Evolutionary conservation across 1,140 invertebrate species (phyloP).

Genomic region (Probaryconus sp.): DNA sequence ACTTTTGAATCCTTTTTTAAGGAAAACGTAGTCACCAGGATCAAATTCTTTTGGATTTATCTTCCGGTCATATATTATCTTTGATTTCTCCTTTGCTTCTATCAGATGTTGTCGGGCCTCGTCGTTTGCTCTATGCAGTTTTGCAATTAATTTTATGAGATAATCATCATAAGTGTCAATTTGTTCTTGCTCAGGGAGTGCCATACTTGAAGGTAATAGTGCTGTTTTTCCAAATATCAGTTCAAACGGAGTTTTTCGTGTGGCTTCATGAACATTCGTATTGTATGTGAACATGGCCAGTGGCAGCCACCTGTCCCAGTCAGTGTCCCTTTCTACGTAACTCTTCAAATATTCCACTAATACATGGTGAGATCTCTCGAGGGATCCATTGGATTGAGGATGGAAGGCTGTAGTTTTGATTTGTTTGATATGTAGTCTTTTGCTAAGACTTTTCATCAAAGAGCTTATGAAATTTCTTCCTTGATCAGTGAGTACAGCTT

Average conservation of each 20-base stretch:
- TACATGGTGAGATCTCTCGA: constrained; percentile 55
- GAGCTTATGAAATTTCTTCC: too few species aligned
- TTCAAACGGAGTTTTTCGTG: constrained; percentile 8
- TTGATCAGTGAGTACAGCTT: too few species aligned
- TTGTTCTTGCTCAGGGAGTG: not conserved
- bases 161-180: constrained; percentile 20
- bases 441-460: not conserved
- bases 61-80: constrained; percentile 27
- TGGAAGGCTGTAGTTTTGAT: constrained; percentile 55
- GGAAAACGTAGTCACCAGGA: constrained; percentile 6
- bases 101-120: constrained; percentile 8
- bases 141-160: constrained; percentile 7
- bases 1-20: too few species aligned
- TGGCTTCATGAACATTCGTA: constrained; percentile 2
- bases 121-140: not conserved
- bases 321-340: not conserved
- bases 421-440: constrained; percentile 46
- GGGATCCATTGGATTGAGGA: constrained; percentile 55
- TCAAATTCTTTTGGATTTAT: constrained; percentile 19
- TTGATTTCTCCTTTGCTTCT: constrained; percentile 21
- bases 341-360: too few species aligned
- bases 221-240: not conserved
- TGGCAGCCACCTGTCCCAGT: constrained; percentile 6
- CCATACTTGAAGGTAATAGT: not conserved
- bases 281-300: constrained; percentile 1